phyloP scores from a whole-genome alignment of 2,113 vertebrate genomes.

The Calyptomena viridis region DNA sequence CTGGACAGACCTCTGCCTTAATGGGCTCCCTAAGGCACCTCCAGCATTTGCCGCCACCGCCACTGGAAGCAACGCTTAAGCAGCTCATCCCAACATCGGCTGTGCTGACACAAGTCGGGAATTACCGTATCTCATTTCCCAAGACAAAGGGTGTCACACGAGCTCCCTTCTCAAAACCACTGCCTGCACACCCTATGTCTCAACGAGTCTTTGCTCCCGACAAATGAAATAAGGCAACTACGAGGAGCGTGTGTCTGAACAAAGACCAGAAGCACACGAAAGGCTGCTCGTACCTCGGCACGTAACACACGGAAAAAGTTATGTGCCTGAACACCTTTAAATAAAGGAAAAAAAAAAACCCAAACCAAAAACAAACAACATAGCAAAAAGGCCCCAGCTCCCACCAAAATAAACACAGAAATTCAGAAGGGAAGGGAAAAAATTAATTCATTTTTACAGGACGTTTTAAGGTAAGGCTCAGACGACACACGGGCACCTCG shows the following conservation, averaged over 20 bases:
- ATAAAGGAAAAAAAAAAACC: neutral
- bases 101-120: neutral
- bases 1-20: neutral
- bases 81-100: accelerated
- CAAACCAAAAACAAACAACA: too few species aligned
- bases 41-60: neutral
- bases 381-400: neutral
- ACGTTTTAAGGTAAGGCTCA: neutral
- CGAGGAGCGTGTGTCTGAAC: neutral
- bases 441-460: neutral
- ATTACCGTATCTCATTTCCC: neutral
- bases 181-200: accelerated
- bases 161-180: neutral
- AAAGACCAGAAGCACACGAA: neutral
- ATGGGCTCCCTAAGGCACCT: neutral
- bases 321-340: neutral
- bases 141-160: neutral
- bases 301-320: neutral
- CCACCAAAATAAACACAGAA: neutral
- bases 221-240: neutral
- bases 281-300: neutral
- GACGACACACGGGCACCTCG: neutral
- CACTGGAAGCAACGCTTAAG: neutral
- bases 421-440: neutral
- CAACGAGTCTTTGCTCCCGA: neutral